Base-by-base conservation (phyloP, 2,797 vertebrate species). In the Dallia pectoralis region DNA sequence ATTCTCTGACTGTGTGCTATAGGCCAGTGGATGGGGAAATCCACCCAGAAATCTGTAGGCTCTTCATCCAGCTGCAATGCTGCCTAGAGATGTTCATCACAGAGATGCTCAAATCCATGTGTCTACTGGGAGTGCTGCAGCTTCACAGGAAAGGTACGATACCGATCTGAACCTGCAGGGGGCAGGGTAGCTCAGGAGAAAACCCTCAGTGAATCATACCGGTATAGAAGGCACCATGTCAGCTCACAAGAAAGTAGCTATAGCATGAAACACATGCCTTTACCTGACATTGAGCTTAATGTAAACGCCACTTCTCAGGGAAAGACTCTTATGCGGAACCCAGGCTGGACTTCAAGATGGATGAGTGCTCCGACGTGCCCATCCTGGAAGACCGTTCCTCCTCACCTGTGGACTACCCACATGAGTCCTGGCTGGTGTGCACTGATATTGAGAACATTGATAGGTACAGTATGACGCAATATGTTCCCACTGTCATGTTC, bases 31-130 rank as follows among this genome's bases (percentile, higher is more conserved):
- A 98, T 82, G 97, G 96, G 74, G 97, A 99, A 88, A 98, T 99
- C 88, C 96, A 97, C 76, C 97, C 97, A 67, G 97, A 99, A 93
- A 97, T 99, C 87, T 99, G 96, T 80, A 93, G 97, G 74, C 92
- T 99, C 81, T 99, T 97, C 84, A 98, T 99, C 88, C 97, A 99
- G 93, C 91, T 99, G 81, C 97, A 99, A 84, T 98, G 97, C 87
- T 98, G 97, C 89, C 93, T 99, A 90, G 97, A 99, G 94, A 99
- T 99, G 97, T 99, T 98, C 83, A 95, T 97, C 56, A 96, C 96
- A 9, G 97, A 99, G 94, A 99, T 99, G 97, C 93, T 99, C 1
- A 99, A 99, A 84, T 98, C 97, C 82, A 93, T 98, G 86, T 98
- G 96, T 87, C 94, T 99, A 81, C 91, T 98, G 85, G 95, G 97